These are phyloP conservation scores for Ambastaia sidthimunki DNA, from an alignment of 2,797 vertebrate species.

Conservation along the genomic window DNA sequence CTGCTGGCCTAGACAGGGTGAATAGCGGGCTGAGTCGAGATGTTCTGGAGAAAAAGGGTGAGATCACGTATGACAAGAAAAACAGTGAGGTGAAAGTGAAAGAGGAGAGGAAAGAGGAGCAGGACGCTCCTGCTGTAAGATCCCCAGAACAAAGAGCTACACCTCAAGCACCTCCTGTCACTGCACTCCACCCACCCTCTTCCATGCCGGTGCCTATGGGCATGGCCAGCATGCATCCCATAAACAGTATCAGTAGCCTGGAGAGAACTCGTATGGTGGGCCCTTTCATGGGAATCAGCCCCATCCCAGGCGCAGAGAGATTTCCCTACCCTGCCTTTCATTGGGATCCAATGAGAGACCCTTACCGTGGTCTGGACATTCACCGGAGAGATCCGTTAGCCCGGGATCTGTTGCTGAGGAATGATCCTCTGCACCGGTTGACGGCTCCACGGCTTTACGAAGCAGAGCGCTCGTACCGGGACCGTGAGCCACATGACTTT, in stretches of 20 bases:
- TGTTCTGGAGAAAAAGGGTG: conserved; percentile 83
- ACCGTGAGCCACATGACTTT: conserved; percentile 93
- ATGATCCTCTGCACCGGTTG: conserved; percentile 90
- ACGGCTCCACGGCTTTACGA: conserved; percentile 87
- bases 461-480: conserved; percentile 90
- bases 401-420: conserved; percentile 90
- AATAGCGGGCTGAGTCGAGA: conserved; percentile 85
- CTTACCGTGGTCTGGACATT: conserved; percentile 92
- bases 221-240: conserved; percentile 89
- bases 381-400: conserved; percentile 92
- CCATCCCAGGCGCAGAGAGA: conserved; percentile 91
- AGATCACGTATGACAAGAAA: conserved; percentile 86
- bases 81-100: conserved; percentile 92
- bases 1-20: conserved; percentile 84
- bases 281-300: conserved; percentile 96
- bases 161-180: conserved; percentile 74
- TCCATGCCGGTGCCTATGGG: conserved; percentile 89
- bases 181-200: conserved; percentile 79
- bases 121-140: conserved; percentile 82
- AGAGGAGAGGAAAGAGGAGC: conserved; percentile 95
- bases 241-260: conserved; percentile 89
- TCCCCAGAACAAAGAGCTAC: conserved; percentile 77
- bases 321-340: conserved; percentile 96
- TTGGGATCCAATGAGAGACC: conserved; percentile 97
- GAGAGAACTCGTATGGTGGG: conserved; percentile 97